These are phyloP conservation scores for Cephus rjabovi DNA, from an alignment of 2,888 invertebrate genomes.

Conservation along the genomic window DNA sequence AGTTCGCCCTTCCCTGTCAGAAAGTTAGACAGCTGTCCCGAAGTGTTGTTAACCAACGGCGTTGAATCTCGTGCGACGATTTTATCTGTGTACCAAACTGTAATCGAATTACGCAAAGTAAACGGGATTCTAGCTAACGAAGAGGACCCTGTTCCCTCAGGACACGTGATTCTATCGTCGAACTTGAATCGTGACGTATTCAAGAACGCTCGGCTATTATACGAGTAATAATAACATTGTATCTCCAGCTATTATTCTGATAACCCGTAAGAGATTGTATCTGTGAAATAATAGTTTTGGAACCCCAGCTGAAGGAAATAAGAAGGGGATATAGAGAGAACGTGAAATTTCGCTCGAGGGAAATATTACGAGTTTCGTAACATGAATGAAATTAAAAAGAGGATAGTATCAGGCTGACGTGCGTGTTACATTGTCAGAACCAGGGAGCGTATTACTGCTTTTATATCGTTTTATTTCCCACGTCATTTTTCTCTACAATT, in stretches of 20 bases:
- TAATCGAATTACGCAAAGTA: neutral
- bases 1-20: neutral
- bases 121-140: neutral
- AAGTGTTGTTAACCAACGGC: neutral
- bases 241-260: neutral
- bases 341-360: slow-evolving; percentile 8
- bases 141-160: neutral
- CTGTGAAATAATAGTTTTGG: neutral
- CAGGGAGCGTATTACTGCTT: slow-evolving; percentile 4
- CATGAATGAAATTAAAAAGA: slow-evolving; percentile 9
- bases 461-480: neutral
- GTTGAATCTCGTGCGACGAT: neutral
- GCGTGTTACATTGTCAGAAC: neutral
- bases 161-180: neutral
- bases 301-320: slow-evolving; percentile 11
- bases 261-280: neutral
- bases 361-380: slow-evolving; percentile 4
- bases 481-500: neutral
- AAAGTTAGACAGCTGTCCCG: neutral
- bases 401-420: neutral
- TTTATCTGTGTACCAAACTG: neutral
- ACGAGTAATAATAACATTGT: neutral
- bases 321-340: slow-evolving; percentile 12
- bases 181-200: neutral
- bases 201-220: neutral